Base-by-base conservation (phyloP, 1,140 invertebrate species). In the Neodiprion lecontei region DNA sequence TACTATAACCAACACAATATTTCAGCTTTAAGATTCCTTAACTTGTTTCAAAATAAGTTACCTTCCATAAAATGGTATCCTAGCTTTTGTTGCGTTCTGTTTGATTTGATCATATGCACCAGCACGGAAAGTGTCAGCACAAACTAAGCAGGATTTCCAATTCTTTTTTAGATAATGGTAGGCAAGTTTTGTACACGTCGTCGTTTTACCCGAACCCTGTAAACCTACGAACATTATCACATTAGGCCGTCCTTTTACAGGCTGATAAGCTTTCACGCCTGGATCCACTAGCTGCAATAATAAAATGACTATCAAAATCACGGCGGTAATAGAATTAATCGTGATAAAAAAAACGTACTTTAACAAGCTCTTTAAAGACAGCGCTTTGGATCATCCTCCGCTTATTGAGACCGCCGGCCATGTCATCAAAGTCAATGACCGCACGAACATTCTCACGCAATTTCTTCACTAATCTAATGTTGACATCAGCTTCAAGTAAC, bases 31-130 rank as follows among this genome's bases (percentile, higher is more conserved):
- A 40, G 5, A 40, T 40, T 40, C 28, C 28, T 40, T 40, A 40
- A 40, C 28, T 40, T 40, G 28, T 3, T 40, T 40, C 1, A 40
- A 50, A 65, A 66, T 17, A 69, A 75, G 23, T 76, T 86, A 97
- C 96, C 96, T 98, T 91, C 99, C 99, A 91, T 99, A 99, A 90
- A 99, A 99, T n/a, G 99, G 98, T 90, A 99, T 99, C 84, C 98
- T 93, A 14, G 99, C 99, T 89, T 99, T 99, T 23, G 98, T 99
- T 77, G 98, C 98, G 91, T 99, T 99, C 85, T 99, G 99, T 91
- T 99, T 99, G 61, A 99, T 93, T 89, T 99, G 99, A 92, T 99
- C 99, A 86, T 99, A 99, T 76, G 99, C 99, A 89, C 99, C 99
- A 85, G 99, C 99, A 90, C 99, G 94, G 89, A 99, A 99, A 72